Percentiles rank a stretch among this genome's conserved stretches.
Conservation (phyloP, 2,888 invertebrate genomes). For the Luperina nickerlii region DNA sequence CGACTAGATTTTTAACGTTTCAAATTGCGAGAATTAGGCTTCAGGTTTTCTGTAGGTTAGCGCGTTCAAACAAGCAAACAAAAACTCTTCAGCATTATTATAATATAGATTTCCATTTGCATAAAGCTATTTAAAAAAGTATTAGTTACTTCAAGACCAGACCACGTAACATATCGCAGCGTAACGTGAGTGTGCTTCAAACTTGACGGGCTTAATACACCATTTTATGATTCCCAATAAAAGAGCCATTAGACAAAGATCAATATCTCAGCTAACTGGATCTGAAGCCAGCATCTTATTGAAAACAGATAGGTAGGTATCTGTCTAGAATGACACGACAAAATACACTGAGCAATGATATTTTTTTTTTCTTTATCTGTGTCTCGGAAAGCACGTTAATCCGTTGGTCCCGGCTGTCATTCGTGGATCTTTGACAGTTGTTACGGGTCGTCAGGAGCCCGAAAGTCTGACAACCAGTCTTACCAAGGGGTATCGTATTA, state of each 20-base stretch:
- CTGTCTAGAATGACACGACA: constrained; percentile 10
- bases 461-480: too few relatives aligned
- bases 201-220: constrained; percentile 66
- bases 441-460: too few relatives aligned
- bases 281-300: constrained; percentile 11
- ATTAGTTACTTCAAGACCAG: background rate
- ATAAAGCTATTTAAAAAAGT: background rate
- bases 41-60: background rate
- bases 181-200: constrained; percentile 47
- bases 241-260: constrained; percentile 71
- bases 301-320: background rate
- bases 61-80: background rate
- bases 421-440: too few relatives aligned
- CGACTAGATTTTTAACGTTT: too few relatives aligned
- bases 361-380: background rate
- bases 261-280: constrained; percentile 61
- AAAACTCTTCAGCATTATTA: background rate
- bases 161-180: background rate
- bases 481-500: too few relatives aligned
- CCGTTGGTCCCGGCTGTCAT: too few relatives aligned
- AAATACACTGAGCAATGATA: background rate
- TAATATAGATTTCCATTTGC: too few relatives aligned
- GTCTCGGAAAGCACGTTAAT: too few relatives aligned
- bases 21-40: too few relatives aligned
- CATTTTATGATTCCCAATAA: constrained; percentile 75